Evolutionary conservation across 1,140 invertebrate genomes (phyloP).

Genomic region (Lithobius niger): DNA sequence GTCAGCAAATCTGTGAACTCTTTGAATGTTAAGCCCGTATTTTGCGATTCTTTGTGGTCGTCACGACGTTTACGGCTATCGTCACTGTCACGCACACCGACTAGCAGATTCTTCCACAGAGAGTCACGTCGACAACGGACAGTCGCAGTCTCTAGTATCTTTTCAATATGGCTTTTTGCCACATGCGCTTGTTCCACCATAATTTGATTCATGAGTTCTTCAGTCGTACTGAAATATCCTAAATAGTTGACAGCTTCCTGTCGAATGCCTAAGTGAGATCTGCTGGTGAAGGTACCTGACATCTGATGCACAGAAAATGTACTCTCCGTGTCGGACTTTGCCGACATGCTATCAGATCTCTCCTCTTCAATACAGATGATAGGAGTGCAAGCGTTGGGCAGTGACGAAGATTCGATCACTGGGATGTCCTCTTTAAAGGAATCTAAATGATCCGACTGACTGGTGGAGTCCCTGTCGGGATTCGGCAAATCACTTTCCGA

Average conservation of each 20-base stretch:
- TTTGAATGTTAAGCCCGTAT: conserved; percentile 37
- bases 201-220: conserved; percentile 53
- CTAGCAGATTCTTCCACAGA: conserved; percentile 53
- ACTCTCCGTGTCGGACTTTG: no score
- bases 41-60: conserved; percentile 6
- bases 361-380: no score
- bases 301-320: no score
- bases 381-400: no score
- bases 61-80: conserved; percentile 19
- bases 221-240: conserved; percentile 59
- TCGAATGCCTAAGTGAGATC: no score
- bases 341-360: no score
- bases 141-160: conserved; percentile 49
- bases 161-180: conserved; percentile 43
- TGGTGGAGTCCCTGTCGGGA: no score
- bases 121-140: conserved; percentile 55
- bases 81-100: conserved; percentile 27
- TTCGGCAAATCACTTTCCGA: no score
- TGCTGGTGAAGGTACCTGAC: no score
- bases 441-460: no score
- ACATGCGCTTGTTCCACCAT: conserved; percentile 45
- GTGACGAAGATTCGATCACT: no score
- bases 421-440: no score
- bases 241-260: conserved; percentile 56
- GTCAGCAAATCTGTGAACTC: conserved; percentile 52